These are phyloP conservation scores for Arothron firmamentum DNA, from an alignment of 2,113 vertebrate species.

Conservation along the genomic window DNA sequence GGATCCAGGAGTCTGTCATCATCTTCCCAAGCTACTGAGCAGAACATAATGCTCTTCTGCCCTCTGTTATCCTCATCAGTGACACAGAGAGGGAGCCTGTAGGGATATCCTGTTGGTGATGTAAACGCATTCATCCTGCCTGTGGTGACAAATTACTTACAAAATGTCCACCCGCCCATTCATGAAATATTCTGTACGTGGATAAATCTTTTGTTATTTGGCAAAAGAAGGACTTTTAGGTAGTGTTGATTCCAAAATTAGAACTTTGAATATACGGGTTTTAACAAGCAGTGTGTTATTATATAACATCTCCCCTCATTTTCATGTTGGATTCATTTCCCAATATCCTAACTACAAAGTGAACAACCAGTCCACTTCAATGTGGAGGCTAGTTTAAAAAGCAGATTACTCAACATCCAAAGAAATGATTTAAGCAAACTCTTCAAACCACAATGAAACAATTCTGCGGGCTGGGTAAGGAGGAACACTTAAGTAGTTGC, in stretches of 20 bases:
- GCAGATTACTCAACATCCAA: slow-evolving; percentile 64
- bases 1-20: slow-evolving; percentile 86
- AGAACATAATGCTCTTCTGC: slow-evolving; percentile 78
- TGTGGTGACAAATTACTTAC: slow-evolving; percentile 74
- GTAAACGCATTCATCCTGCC: slow-evolving; percentile 93
- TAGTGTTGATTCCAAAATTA: slow-evolving; percentile 21
- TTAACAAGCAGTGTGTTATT: not conserved
- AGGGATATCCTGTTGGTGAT: slow-evolving; percentile 95
- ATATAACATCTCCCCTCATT: not conserved
- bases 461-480: slow-evolving; percentile 60
- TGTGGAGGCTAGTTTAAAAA: slow-evolving; percentile 31
- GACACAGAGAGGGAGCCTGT: slow-evolving; percentile 87
- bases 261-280: slow-evolving; percentile 1
- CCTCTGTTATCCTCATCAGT: slow-evolving; percentile 97
- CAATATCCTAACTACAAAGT: not conserved
- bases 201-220: slow-evolving; percentile 76
- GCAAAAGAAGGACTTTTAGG: slow-evolving; percentile 65
- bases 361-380: slow-evolving; percentile 9
- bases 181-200: slow-evolving; percentile 68
- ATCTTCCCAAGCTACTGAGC: slow-evolving; percentile 87
- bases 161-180: slow-evolving; percentile 73
- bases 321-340: not conserved
- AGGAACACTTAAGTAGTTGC: slow-evolving; percentile 69
- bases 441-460: slow-evolving; percentile 67
- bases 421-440: slow-evolving; percentile 64